phyloP scores from a whole-genome alignment of 2,797 vertebrate species.

The Ambastaia sidthimunki region DNA sequence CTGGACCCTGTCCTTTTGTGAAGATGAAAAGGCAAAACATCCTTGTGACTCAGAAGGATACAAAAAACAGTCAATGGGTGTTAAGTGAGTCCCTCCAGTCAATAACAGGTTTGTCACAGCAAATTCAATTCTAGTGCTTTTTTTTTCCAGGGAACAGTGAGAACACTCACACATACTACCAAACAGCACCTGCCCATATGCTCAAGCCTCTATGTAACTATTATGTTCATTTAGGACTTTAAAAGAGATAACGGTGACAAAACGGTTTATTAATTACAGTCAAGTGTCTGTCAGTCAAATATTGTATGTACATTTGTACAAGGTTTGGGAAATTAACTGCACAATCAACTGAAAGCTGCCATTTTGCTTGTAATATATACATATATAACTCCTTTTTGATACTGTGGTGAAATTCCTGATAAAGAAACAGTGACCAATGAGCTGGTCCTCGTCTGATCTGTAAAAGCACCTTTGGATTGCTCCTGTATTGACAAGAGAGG shows the following conservation, averaged over 20 bases:
- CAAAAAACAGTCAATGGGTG: conserved; percentile 1
- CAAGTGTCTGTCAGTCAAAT: neutral
- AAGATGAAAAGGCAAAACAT: neutral
- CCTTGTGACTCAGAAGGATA: neutral
- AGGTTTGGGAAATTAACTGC: neutral
- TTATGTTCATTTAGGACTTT: conserved; percentile 1
- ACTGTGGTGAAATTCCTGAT: neutral
- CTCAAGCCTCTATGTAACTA: conserved; percentile 11
- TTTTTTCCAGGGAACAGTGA: neutral
- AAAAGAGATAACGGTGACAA: neutral
- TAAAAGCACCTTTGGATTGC: conserved; percentile 30
- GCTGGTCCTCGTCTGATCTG: neutral
- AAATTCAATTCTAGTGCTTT: conserved; percentile 1
- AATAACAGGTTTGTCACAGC: conserved; percentile 21
- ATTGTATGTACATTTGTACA: neutral
- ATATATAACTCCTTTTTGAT: neutral
- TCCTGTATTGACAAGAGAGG: conserved; percentile 19
- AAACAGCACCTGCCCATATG: conserved; percentile 11
- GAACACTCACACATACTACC: conserved; percentile 7
- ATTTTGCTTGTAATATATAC: neutral
- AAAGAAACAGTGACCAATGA: neutral
- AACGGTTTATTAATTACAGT: neutral
- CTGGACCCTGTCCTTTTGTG: no score
- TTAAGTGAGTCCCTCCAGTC: conserved; percentile 10
- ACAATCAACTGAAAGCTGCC: neutral